phyloP scores from a whole-genome alignment of 2,888 invertebrate genomes.

The Cosmia pyralina region DNA sequence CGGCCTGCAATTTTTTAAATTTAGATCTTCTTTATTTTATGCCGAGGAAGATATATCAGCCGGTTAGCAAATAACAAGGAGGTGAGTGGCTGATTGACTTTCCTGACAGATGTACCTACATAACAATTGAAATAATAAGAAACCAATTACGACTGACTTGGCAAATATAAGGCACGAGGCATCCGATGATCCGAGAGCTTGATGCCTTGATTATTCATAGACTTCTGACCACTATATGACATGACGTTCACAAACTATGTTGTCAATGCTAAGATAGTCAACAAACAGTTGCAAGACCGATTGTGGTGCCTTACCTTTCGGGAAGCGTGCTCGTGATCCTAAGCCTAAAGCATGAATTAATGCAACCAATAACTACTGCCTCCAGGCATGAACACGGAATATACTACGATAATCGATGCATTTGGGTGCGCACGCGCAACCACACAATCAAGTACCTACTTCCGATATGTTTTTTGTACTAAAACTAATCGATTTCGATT shows the following conservation, averaged over 20 bases:
- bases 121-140: neutral
- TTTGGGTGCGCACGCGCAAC: slow-evolving; percentile 25
- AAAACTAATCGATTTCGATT: slow-evolving; percentile 26
- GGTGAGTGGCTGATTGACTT: neutral
- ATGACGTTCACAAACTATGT: neutral
- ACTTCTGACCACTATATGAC: neutral
- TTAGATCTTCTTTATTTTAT: neutral
- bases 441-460: slow-evolving; percentile 5
- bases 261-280: neutral
- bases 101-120: too few species aligned
- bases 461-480: slow-evolving; percentile 47
- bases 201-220: neutral
- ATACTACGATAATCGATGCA: slow-evolving; percentile 9
- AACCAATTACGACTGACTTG: neutral
- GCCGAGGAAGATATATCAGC: neutral
- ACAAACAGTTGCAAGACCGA: too few species aligned
- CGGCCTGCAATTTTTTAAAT: neutral
- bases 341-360: slow-evolving; percentile 6
- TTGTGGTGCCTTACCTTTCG: neutral
- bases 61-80: neutral
- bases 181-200: neutral
- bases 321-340: neutral
- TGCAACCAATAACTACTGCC: neutral
- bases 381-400: slow-evolving; percentile 24
- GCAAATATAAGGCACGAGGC: too few species aligned